Base-by-base conservation (phyloP, 2,888 invertebrate genomes). In the Calliopum simillimum region DNA sequence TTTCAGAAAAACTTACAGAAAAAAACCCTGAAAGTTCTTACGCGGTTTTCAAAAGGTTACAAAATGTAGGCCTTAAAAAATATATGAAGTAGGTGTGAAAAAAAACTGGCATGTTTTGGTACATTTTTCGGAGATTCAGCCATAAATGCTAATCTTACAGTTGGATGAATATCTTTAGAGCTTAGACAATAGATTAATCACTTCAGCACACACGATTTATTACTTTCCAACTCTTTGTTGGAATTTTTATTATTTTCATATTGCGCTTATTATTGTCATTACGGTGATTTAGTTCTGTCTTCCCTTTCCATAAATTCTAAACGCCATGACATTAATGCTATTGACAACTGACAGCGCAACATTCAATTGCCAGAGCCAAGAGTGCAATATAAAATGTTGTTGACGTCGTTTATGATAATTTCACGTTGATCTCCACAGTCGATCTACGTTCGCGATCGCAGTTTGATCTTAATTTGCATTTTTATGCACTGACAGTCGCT, bases 401-500 rank as follows among this genome's bases (percentile, higher is more conserved):
- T 66, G 66, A 66, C 66, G 66, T 56, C 66, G 55, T 66, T 56
- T 56, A 66, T 66, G 66, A 66, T 66, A 56, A 66, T 66, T 66
- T 51, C 65, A 43, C 5, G n/a, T 19, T 46, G 65, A 66, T 55
- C 64, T 64, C 19, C 51, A n/a, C n/a, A 33, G 49, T 25, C 66
- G 66, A 56, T 66, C 66, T 56, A 25, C 66, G 43, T 51, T 4
- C 16, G 13, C 19, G 16, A 19, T 51, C 13, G 19, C 23, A 12
- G 19, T 19, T 23, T 51, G 12, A 51, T 12, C 16, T 21, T 51
- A 51, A 51, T 51, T 51, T 51, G 51, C 51, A 51, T 51, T 21
- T 51, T 51, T 51, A 19, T 19, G 51, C 51, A 51, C 19, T 25
- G 56, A 56, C 56, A 23, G 56, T 25, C 1, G 11, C 33, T 25